Conservation (phyloP, 2,888 invertebrate genomes). For the Lepeophtheirus nordmannii region DNA sequence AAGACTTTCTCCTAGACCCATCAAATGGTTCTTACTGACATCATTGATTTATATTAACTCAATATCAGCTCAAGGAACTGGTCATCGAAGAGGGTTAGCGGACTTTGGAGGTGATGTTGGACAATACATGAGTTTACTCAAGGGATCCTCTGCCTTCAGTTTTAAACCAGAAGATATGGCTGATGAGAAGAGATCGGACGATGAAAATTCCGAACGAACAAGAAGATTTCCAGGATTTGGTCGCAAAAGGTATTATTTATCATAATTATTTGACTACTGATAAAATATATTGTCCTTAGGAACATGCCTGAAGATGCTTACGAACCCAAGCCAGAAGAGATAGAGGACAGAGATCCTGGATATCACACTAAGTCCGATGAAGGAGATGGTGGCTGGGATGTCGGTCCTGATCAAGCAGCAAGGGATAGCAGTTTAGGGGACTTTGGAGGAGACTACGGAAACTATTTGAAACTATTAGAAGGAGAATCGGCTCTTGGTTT, state of each 20-base stretch:
- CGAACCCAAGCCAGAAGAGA: neutral
- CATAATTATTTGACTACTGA: too few relatives aligned
- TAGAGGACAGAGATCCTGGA: neutral
- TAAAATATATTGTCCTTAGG: too few relatives aligned
- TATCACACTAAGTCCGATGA: neutral
- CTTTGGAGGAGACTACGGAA: constrained; percentile 15
- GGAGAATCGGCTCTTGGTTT: constrained; percentile 10
- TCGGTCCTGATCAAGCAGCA: neutral
- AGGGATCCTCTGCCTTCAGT: constrained; percentile 14
- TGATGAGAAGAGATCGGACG: neutral
- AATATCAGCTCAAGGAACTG: too few relatives aligned
- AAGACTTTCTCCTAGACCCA: too few relatives aligned
- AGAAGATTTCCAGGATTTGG: neutral
- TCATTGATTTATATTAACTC: too few relatives aligned
- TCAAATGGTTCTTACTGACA: too few relatives aligned
- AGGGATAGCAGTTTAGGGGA: neutral
- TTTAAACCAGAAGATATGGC: neutral
- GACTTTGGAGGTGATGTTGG: constrained; percentile 18
- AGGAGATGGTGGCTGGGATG: neutral
- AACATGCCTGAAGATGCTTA: too few relatives aligned
- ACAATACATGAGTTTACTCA: constrained; percentile 14
- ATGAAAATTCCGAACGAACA: neutral
- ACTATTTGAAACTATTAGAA: constrained; percentile 16
- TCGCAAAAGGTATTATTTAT: neutral
- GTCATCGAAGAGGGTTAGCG: neutral